Evolutionary conservation across 53 echinoderm and acorn worm genomes (phyloP).

Genomic region (Astropecten irregularis): DNA sequence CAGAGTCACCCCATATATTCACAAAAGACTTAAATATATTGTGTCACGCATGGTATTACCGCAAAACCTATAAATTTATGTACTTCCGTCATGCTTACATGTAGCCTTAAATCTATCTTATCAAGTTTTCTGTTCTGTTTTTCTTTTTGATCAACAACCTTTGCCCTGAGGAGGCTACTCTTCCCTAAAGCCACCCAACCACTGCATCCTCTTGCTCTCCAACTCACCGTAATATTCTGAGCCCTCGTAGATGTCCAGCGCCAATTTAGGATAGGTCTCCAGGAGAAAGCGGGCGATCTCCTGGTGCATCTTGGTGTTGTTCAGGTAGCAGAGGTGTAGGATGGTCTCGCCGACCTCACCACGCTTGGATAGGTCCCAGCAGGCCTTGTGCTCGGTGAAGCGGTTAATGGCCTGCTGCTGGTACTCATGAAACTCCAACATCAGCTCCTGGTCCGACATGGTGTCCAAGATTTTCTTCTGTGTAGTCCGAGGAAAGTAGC

Average conservation of each 20-base stretch:
- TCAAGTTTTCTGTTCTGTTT: no score
- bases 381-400: conserved; percentile 75
- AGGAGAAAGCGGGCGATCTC: conserved; percentile 74
- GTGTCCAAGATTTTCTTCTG: conserved; percentile 33
- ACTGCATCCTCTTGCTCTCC: no score
- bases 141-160: no score
- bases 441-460: conserved; percentile 67
- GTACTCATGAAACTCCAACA: conserved; percentile 64
- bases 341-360: conserved; percentile 94
- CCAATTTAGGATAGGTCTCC: conserved; percentile 72
- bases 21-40: no score
- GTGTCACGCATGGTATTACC: no score
- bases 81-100: no score
- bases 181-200: no score
- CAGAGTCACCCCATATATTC: no score
- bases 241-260: conserved; percentile 86
- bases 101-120: background rate
- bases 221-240: conserved; percentile 70
- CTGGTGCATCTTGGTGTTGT: conserved; percentile 76
- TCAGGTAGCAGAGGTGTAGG: conserved; percentile 89
- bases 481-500: no score
- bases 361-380: conserved; percentile 84
- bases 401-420: conserved; percentile 75
- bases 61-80: no score
- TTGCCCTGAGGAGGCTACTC: no score